Conservation (phyloP, 2,113 vertebrate species). For the Hystrix brachyura region DNA sequence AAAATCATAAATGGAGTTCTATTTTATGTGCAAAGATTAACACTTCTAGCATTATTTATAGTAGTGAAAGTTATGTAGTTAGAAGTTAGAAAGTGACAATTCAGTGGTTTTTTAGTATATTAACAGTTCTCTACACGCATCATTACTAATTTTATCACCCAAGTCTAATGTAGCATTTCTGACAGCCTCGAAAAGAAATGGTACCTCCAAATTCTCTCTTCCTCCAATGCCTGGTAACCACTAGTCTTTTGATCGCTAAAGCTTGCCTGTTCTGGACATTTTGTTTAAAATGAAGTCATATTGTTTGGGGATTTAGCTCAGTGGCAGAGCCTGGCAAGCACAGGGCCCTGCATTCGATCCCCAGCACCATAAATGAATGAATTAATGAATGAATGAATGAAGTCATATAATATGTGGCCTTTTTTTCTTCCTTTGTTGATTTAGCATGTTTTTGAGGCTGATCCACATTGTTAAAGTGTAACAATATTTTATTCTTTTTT, state of each 20-base stretch:
- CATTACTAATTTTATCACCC: not conserved
- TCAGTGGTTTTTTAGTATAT: not conserved
- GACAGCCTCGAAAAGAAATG: not conserved
- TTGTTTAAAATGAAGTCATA: not conserved
- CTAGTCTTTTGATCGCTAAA: not conserved
- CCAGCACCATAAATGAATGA: too few relatives aligned
- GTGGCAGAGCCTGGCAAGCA: too few relatives aligned
- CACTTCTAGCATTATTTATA: not conserved
- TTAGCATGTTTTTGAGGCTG: not conserved
- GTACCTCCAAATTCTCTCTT: not conserved
- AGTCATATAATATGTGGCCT: not conserved
- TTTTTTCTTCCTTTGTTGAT: not conserved
- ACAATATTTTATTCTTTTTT: not conserved
- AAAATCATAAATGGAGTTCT: not conserved
- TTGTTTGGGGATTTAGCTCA: too few relatives aligned
- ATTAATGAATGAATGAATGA: not conserved
- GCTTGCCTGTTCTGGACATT: not conserved
- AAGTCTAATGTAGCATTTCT: not conserved
- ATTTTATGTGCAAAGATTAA: not conserved
- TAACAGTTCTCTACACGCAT: not conserved
- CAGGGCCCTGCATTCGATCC: too few relatives aligned
- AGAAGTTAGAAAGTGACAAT: conserved; percentile 5
- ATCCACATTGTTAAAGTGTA: not conserved
- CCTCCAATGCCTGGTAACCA: not conserved
- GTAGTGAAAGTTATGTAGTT: not conserved